Base-by-base conservation (phyloP, 1,140 invertebrate species). In the Agrilus planipennis region DNA sequence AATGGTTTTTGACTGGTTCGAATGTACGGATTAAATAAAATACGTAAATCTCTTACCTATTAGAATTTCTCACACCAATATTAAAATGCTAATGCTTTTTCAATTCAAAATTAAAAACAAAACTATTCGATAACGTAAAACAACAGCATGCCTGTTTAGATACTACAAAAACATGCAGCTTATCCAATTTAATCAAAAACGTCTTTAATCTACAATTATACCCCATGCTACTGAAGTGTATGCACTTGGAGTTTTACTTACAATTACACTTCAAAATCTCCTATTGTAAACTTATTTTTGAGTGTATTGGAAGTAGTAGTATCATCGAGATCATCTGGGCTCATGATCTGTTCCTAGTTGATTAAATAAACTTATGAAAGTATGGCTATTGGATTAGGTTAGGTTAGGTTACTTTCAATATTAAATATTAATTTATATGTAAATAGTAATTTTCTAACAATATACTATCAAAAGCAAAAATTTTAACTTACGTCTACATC, bases 401-500 rank as follows among this genome's bases (percentile, higher is more conserved):
- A 6, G 22, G 5, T 25, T 25, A 25, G 7, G 2, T 35, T 35
- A 5, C 40, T 49, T 35, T 27, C n/a, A 42, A 39, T 0, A 11
- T 39, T 15, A 23, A 23, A 7, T 11, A 39, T 28, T 23, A n/a
- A 14, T 31, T 28, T 46, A 46, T 37, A 37, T 35, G 17, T 37
- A n/a, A 37, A 25, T 34, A 29, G 35, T 36, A 48, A 34, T 34
- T 11, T 41, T 28, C 18, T 28, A 11, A 30, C 30, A 20, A 36
- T 17, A 15, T 38, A 20, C 3, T 36, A 7, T 11, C 22, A 40
- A 20, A 20, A 12, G 40, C 6, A 1, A n/a, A n/a, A n/a, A n/a
- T n/a, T n/a, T 21, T 37, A 31, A 81, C 81, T 83, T 62, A 89
- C 84, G 65, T 89, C 87, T 52, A 86, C 82, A 58, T 89, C 85